Percentiles rank a stretch among this genome's conserved stretches.
These are phyloP conservation scores for Ceratothoa steindachneri DNA, from an alignment of 2,888 invertebrate species.

Conservation along the genomic window DNA sequence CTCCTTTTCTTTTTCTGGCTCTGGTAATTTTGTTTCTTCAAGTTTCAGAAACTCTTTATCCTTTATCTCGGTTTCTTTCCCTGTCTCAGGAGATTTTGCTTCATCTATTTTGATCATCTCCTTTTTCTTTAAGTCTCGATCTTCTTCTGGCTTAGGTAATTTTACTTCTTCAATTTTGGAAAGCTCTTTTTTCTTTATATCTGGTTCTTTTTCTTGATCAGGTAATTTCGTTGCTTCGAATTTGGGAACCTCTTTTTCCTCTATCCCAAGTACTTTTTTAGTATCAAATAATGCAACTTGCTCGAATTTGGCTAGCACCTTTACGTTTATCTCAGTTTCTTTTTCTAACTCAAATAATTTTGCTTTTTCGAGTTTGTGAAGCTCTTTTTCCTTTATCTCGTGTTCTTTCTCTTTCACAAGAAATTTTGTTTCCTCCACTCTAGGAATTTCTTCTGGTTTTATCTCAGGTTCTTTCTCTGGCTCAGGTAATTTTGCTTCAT, in stretches of 20 bases:
- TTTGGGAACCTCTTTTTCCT: no score
- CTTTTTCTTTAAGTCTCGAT: background rate
- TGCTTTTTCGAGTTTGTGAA: background rate
- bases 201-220: slow-evolving; percentile 17
- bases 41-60: background rate
- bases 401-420: slow-evolving; percentile 16
- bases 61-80: slow-evolving; percentile 11
- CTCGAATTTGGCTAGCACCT: background rate
- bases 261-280: background rate
- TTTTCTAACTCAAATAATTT: background rate
- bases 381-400: background rate
- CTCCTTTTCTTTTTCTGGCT: slow-evolving; percentile 13
- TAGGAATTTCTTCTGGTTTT: slow-evolving; percentile 20
- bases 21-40: background rate
- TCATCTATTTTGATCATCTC: background rate
- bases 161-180: no score
- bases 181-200: slow-evolving; percentile 14
- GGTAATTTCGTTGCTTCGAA: slow-evolving; percentile 4
- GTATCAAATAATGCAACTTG: background rate
- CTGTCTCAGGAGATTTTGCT: background rate
- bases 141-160: slow-evolving; percentile 4
- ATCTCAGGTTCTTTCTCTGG: slow-evolving; percentile 12
- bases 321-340: no score
- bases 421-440: background rate
- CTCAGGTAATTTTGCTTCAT: background rate